Evolutionary conservation across 92 coral and sea anemone genomes (phyloP).

Genomic region (Epizoanthus scotinus): DNA sequence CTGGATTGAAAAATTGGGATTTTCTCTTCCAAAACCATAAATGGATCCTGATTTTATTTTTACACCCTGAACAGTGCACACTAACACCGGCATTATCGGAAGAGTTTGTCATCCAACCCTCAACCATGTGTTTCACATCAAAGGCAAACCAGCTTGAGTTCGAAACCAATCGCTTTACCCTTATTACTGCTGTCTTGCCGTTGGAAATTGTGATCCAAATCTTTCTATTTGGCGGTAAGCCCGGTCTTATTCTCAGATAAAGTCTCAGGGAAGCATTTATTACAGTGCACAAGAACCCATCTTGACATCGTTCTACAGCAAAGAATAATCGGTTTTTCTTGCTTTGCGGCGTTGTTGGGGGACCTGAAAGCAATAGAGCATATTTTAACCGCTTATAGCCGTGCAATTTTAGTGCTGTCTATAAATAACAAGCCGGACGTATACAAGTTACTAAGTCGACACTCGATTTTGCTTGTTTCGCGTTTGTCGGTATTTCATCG

Average conservation of each 20-base stretch:
- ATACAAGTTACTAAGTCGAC: too few species aligned
- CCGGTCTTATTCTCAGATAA: not conserved
- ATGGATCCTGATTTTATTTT: not conserved
- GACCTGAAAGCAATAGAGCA: slow-evolving; percentile 2
- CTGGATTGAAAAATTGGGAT: not conserved
- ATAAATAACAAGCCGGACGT: too few species aligned
- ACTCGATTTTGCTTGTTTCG: too few species aligned
- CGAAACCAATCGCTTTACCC: not conserved
- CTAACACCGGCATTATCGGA: slow-evolving; percentile 5
- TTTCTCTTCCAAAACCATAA: slow-evolving; percentile 37
- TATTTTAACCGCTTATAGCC: too few species aligned
- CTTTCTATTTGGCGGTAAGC: not conserved
- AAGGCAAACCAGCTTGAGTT: slow-evolving; percentile 36
- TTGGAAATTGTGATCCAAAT: not conserved
- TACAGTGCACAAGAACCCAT: slow-evolving; percentile 4
- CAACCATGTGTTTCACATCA: not conserved
- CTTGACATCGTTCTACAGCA: slow-evolving; percentile 19
- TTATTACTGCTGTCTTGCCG: not conserved
- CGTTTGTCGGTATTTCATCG: too few species aligned
- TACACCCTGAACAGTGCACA: not conserved
- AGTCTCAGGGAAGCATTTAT: not conserved
- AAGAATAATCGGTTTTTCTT: slow-evolving; percentile 20
- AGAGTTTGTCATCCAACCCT: slow-evolving; percentile 4
- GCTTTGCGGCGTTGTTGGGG: not conserved
- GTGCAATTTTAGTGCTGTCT: too few species aligned